A percentile compares a stretch with the other conserved stretches of the same genome.
phyloP scores from a whole-genome alignment of 2,113 vertebrate species.

The Chitala chitala region DNA sequence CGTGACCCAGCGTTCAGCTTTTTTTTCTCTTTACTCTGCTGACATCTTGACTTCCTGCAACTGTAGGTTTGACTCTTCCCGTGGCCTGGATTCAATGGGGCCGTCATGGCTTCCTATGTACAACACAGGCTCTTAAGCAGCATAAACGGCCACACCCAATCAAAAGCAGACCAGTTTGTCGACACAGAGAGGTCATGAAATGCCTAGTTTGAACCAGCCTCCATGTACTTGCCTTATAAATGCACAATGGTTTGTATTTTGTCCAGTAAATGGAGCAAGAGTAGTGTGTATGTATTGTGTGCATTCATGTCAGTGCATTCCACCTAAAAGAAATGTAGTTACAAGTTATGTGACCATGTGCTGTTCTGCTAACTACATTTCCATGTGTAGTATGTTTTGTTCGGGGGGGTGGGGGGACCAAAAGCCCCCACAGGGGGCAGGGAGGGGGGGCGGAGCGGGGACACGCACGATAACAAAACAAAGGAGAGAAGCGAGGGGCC shows the following conservation, averaged over 20 bases:
- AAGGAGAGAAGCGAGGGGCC: too few species aligned
- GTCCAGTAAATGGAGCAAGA: constrained; percentile 68
- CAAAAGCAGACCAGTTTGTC: constrained; percentile 23
- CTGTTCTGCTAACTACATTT: constrained; percentile 44
- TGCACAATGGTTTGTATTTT: constrained; percentile 80
- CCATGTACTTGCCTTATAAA: constrained; percentile 91
- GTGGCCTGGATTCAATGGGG: background rate
- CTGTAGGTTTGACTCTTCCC: too few species aligned
- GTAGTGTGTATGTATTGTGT: constrained; percentile 63
- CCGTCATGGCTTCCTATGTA: background rate
- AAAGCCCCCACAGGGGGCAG: background rate
- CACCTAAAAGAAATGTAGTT: constrained; percentile 42
- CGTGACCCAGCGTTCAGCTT: too few species aligned
- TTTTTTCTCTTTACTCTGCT: too few species aligned
- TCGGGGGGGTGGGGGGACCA: constrained; percentile 15
- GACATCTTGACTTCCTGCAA: too few species aligned
- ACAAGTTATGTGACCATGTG: constrained; percentile 39
- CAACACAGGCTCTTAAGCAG: too few species aligned
- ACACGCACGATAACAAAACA: too few species aligned
- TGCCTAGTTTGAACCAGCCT: constrained; percentile 72
- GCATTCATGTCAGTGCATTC: constrained; percentile 53
- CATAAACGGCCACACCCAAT: background rate
- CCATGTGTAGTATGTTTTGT: constrained; percentile 37
- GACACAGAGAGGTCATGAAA: constrained; percentile 66
- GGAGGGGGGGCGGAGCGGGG: too few species aligned